Evolutionary conservation across 2,888 invertebrate species (phyloP), one percentile per base, ranked within the genome.

Genomic region (Chalcosyrphus nemorum): DNA sequence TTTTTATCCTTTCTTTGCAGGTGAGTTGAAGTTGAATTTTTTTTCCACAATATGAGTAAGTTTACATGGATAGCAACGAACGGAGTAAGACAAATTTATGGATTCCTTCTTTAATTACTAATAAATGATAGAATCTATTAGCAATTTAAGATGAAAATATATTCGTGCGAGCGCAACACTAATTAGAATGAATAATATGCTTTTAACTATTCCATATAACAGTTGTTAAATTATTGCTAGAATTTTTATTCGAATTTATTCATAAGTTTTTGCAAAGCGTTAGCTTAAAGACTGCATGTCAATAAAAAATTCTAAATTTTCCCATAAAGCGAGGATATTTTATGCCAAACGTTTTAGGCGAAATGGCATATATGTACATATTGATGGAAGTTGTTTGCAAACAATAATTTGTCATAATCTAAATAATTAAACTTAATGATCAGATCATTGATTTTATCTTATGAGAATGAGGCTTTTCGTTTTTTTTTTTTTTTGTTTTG

Each of bases 1-100:
- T 56, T 38, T 38, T 65, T 9, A 24, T 32, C 11, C 6, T 24
- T 27, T 66, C 19, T 13, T 75, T 75, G 9, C 52, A 75, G 75
- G 75, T 75, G 61, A 75, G 75, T 75, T 57, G 9, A 47, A 38
- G 21, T 3, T 15, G 2, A 29, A 7, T 2, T 4, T 17, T 17
- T 41, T 43, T 35, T 5, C 7, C 24, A 27, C 2, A 24, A 24
- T 0, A 7, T 11, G 54, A 15, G 54, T 56, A 56, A 56, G 54
- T 56, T 15, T 21, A n/a, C 9, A 4, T 47, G 2, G 27, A 27
- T 50, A 50, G 27, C 50, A 27, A 27, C 13, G 4, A 27, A 6
- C n/a, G 13, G n/a, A 11, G n/a, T n/a, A n/a, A n/a, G n/a, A n/a
- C n/a, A 7, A 7, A 50, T 19, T 50, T 13, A 50, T 50, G 13